A percentile compares a stretch with the other conserved stretches of the same genome.
Evolutionary conservation across 2,888 invertebrate genomes (phyloP).

Genomic region (Thymelicus sylvestris): DNA sequence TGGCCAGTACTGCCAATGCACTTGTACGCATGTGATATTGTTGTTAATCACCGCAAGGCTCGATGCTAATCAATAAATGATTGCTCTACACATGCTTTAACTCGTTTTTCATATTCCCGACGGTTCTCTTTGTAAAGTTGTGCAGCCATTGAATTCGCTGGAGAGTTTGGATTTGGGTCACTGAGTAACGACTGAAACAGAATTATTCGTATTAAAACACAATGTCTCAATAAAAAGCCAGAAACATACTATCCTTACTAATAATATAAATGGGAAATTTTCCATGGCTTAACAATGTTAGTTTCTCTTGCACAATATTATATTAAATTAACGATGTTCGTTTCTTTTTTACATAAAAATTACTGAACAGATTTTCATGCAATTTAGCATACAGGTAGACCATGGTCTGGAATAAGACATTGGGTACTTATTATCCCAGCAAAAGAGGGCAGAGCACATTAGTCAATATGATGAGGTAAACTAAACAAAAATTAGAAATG

Average conservation of each 20-base stretch:
- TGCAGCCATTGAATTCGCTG: conserved; percentile 99
- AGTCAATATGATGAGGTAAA: no score
- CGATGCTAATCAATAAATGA: conserved; percentile 96
- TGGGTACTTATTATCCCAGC: no score
- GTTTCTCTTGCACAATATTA: no score
- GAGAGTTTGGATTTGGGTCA: conserved; percentile 99
- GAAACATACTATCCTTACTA: neutral
- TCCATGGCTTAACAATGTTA: no score
- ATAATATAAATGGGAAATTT: no score
- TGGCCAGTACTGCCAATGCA: conserved; percentile 57
- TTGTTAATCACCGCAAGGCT: conserved; percentile 56
- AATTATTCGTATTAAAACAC: neutral
- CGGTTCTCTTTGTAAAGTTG: conserved; percentile 99
- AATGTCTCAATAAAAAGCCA: neutral
- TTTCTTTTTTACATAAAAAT: no score
- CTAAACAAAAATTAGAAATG: no score
- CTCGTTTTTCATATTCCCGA: conserved; percentile 99
- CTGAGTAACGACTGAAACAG: conserved; percentile 97
- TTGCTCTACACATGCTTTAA: conserved; percentile 99
- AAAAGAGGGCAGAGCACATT: no score
- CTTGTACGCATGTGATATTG: conserved; percentile 49
- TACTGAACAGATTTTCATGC: no score
- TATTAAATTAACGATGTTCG: no score
- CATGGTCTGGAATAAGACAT: no score
- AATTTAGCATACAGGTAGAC: no score